Percentiles rank a stretch among this genome's conserved stretches.
phyloP scores from a whole-genome alignment of 2,113 vertebrate genomes.

The Eulacestoma nigropectus region DNA sequence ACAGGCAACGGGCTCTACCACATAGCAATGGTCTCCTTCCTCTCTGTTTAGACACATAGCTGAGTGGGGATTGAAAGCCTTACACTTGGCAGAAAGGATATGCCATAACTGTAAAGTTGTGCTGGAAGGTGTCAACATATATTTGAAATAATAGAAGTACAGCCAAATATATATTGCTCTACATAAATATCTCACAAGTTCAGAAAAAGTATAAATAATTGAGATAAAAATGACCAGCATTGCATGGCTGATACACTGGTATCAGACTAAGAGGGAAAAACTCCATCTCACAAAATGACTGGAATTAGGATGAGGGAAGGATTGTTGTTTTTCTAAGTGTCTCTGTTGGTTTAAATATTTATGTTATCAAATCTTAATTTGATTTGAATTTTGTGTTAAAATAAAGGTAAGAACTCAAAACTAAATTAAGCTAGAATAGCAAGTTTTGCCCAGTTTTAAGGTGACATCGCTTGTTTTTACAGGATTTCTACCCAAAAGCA shows the following conservation, averaged over 20 bases:
- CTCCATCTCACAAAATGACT: background rate
- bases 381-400: background rate
- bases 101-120: background rate
- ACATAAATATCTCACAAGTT: background rate
- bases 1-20: background rate
- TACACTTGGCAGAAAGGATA: background rate
- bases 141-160: background rate
- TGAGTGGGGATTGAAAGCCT: background rate
- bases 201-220: background rate
- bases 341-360: background rate
- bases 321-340: background rate
- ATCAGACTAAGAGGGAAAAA: background rate
- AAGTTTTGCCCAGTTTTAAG: background rate
- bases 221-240: background rate
- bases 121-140: background rate
- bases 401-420: background rate
- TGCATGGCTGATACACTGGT: background rate
- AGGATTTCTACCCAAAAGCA: background rate
- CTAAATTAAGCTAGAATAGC: background rate
- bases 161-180: background rate
- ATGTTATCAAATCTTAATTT: background rate
- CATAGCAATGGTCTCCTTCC: background rate
- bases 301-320: background rate
- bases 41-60: background rate
- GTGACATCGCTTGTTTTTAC: background rate